Evolutionary conservation across 2,888 invertebrate species (phyloP).

Genomic region (Thecophora atra): DNA sequence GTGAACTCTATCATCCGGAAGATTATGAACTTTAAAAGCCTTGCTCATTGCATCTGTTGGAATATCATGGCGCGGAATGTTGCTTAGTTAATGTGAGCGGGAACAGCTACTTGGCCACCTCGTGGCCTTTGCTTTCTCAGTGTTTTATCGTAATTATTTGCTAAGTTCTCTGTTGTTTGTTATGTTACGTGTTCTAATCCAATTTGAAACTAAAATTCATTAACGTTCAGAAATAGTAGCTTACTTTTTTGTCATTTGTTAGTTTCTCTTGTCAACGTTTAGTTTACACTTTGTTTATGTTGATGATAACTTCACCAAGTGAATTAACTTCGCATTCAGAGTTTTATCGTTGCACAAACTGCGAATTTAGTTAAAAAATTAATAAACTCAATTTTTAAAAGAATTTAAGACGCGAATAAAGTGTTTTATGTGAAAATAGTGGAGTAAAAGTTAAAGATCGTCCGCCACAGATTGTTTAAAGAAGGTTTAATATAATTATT

Average conservation of each 20-base stretch:
- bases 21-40: slow-evolving; percentile 72
- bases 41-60: background rate
- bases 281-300: background rate
- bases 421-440: background rate
- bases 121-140: background rate
- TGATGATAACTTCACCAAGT: background rate
- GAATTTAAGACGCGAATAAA: slow-evolving; percentile 2
- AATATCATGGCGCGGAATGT: background rate
- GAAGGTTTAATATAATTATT: background rate
- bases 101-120: background rate
- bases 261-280: slow-evolving; percentile 10
- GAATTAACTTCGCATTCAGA: slow-evolving; percentile 9
- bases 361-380: background rate
- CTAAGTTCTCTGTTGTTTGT: background rate
- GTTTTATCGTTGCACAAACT: too few relatives aligned
- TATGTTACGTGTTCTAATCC: slow-evolving; percentile 12
- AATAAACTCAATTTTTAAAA: background rate
- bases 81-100: background rate
- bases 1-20: slow-evolving; percentile 90
- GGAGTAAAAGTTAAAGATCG: background rate
- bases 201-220: slow-evolving; percentile 10
- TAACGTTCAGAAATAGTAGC: background rate
- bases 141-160: slow-evolving; percentile 12
- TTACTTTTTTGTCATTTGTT: slow-evolving; percentile 17
- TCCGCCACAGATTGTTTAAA: too few relatives aligned